Evolutionary conservation across 2,888 invertebrate species (phyloP), one percentile per base, ranked within the genome.

Genomic region (Glomeris marginata): DNA sequence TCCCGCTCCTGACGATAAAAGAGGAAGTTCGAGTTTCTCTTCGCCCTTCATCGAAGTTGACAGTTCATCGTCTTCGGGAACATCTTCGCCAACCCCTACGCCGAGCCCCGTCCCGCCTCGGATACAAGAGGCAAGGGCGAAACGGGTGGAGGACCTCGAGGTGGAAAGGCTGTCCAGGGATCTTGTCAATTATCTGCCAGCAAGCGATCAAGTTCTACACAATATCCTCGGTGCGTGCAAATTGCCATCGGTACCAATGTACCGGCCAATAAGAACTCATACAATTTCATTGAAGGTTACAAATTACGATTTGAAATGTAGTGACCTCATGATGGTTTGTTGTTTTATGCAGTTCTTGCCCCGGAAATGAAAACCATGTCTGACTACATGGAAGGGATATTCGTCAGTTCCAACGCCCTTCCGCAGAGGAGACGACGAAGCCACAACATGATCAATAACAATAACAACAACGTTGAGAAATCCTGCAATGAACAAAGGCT

Each of bases 131-230:
- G 41, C 13, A 20, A 22, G 50, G 34, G 35, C 43, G 41, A n/a
- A n/a, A n/a, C 45, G 76, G 41, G 75, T 77, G 56, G 84, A 84
- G 63, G 85, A 85, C 66, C 73, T 83, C 57, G 84, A 83, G 59
- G 84, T 82, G 69, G 84, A 85, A 62, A 73, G 77, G 59, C 70
- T 82, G 52, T 71, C 71, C 4, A 63, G 67, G 60, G 70, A 71
- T 55, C 64, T 72, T 45, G 69, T 63, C 49, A 66, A 64, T 50
- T 65, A 66, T 50, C 62, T 67, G 21, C 66, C 67, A 49, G 60
- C 60, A 45, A 62, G 66, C 22, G 62, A 62, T 61, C 80, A 80
- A 61, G 76, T 77, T 61, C 73, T 83, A 51, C 75, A 78, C 63
- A 75, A 76, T 54, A 73, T 83, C 56, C 68, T 78, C 60, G 73